A percentile compares a stretch with the other conserved stretches of the same genome.
phyloP scores from a whole-genome alignment of 1,140 invertebrate genomes.

The Ganaspis sp. region DNA sequence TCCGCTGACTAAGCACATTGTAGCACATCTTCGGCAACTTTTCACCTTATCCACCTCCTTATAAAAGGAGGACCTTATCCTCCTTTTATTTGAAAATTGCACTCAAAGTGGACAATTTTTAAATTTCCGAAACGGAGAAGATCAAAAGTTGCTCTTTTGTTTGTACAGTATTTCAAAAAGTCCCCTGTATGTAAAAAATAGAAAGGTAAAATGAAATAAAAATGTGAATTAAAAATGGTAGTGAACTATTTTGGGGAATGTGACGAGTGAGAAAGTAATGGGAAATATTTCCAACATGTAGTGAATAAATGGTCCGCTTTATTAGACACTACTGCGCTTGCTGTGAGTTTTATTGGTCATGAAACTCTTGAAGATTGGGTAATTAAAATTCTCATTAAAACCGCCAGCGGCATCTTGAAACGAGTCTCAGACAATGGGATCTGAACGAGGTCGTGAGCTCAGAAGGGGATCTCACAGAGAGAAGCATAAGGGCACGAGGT shows the following conservation, averaged over 20 bases:
- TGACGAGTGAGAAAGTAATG: neutral
- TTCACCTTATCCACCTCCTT: too few relatives aligned
- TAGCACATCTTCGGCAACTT: too few relatives aligned
- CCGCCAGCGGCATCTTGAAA: slow-evolving; percentile 57
- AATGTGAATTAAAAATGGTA: neutral
- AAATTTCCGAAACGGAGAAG: too few relatives aligned
- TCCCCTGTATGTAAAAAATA: too few relatives aligned
- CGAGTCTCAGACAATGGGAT: slow-evolving; percentile 58
- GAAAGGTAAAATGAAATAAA: neutral
- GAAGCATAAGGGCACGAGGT: slow-evolving; percentile 37
- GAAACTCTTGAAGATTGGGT: slow-evolving; percentile 55
- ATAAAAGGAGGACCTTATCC: too few relatives aligned
- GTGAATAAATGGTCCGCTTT: neutral
- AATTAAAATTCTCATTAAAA: slow-evolving; percentile 70
- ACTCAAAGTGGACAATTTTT: too few relatives aligned
- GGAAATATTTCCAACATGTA: neutral
- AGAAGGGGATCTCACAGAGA: slow-evolving; percentile 28
- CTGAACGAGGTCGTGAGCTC: slow-evolving; percentile 41
- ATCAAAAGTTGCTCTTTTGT: too few relatives aligned
- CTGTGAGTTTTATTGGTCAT: slow-evolving; percentile 37
- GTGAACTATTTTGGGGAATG: neutral
- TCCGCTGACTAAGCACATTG: too few relatives aligned
- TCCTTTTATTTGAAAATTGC: too few relatives aligned
- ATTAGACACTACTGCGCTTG: neutral
- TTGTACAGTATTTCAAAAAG: too few relatives aligned